Evolutionary conservation across 1,140 invertebrate genomes (phyloP), one percentile per base, ranked within the genome.

Genomic region (Polypedilum vanderplanki): DNA sequence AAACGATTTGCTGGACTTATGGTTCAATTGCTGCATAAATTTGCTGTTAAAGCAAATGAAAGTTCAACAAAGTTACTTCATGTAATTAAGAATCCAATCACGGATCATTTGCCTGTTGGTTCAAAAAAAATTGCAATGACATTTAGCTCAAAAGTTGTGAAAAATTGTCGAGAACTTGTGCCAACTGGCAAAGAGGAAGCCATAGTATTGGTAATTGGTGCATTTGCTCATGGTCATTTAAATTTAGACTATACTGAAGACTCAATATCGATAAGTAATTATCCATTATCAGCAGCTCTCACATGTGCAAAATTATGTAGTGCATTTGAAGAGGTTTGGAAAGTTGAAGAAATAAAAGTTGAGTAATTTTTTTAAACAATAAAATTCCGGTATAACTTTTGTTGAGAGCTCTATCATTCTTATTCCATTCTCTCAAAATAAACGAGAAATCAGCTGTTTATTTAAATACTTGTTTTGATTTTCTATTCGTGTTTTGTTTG

Each of bases 1-100:
- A 98, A 98, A 81, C 87, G 98, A 81, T 99, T 99, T 88, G 95
- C 96, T 80, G 97, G 97, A 65, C 84, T 99, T 17, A 99, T 99
- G 91, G 97, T 99, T 65, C 97, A 99, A 88, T 85, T 99, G 10
- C 86, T 99, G 65, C 95, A 98, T 80, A 98, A 98, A 85, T 92
- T 97, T 80, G 90, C 89, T 76, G 94, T 99, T 22, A 86, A 95
- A 80, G 94, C 98, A 67, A 89, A 90, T 18, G 94, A 98, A 82
- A 90, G 90, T 1, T 89, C 92, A 1, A 90, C 96, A 81, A 98
- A 97, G 81, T 82, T 99, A 20, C 83, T 99, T 73, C 98, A 97
- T 87, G 94, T 99, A 7, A 98, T 99, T 65, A 98, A 97, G 83
- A 99, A 99, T 85, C 98, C 98, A 3, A 86, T 99, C 0, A 94